These are phyloP conservation scores for Potamilus streckersoni DNA, from an alignment of 1,140 invertebrate species.

Conservation along the genomic window DNA sequence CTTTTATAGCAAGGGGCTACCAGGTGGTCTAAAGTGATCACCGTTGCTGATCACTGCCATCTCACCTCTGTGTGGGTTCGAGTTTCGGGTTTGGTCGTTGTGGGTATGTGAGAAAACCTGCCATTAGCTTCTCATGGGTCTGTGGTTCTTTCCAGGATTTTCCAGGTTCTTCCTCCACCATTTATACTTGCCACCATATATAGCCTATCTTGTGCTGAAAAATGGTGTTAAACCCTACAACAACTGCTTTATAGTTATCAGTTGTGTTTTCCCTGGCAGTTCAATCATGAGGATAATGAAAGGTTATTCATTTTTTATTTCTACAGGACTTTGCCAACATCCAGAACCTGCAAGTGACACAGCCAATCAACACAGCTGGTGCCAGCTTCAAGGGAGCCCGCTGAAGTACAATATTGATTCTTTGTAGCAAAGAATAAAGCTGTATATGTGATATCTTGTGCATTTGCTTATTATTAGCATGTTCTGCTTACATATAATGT, in stretches of 20 bases:
- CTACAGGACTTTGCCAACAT: conserved; percentile 64
- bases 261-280: conserved; percentile 1
- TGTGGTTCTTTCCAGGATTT: neutral
- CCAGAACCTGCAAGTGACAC: conserved; percentile 57
- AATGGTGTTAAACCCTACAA: no score
- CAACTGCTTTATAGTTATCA: neutral
- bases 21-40: no score
- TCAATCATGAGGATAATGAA: neutral
- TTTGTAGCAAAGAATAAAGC: no score
- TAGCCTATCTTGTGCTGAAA: no score
- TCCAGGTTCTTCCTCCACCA: neutral
- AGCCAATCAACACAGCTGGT: conserved; percentile 48
- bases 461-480: no score
- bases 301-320: conserved; percentile 11
- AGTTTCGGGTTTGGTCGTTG: no score
- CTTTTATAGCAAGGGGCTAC: no score
- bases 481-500: no score
- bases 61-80: no score
- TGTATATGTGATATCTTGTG: no score
- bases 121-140: neutral
- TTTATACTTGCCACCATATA: neutral
- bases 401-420: neutral
- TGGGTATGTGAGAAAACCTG: no score
- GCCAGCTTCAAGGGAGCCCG: conserved; percentile 5
- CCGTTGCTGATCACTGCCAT: no score